A percentile compares a stretch with the other conserved stretches of the same genome.
Conservation (phyloP, 2,888 invertebrate genomes). For the Tiliacea citrago region DNA sequence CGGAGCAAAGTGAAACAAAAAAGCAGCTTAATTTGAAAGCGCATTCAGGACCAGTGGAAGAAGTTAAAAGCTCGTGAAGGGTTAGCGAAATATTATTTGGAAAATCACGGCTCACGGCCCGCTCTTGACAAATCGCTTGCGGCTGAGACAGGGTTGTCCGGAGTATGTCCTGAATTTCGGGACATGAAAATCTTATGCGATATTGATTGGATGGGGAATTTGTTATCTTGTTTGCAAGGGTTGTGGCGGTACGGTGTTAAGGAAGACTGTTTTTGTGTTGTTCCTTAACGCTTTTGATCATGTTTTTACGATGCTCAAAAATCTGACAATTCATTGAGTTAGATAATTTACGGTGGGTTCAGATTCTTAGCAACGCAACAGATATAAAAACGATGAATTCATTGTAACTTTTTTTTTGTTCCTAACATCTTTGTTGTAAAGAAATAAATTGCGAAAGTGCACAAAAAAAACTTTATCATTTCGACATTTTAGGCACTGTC, state of each 20-base stretch:
- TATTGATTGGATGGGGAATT: constrained; percentile 33
- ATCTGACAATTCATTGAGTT: too few relatives aligned
- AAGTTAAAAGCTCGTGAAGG: constrained; percentile 65
- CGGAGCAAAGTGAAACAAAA: constrained; percentile 19
- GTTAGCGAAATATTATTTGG: constrained; percentile 71
- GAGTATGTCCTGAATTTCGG: constrained; percentile 4
- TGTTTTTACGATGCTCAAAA: not conserved
- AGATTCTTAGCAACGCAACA: not conserved
- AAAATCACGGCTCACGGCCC: constrained; percentile 66
- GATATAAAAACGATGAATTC: not conserved
- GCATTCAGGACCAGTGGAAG: constrained; percentile 48
- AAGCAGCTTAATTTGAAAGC: constrained; percentile 52
- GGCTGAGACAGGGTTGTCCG: constrained; percentile 61
- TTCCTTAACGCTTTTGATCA: too few relatives aligned
- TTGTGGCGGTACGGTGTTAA: not conserved
- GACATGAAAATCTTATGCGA: constrained; percentile 35
- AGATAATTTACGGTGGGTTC: too few relatives aligned
- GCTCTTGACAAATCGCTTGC: constrained; percentile 73
- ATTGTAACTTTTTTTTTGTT: not conserved
- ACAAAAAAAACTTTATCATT: not conserved
- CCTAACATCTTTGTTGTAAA: not conserved
- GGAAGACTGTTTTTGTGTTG: not conserved
- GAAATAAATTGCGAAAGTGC: not conserved
- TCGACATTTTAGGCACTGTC: too few relatives aligned
- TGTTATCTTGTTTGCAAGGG: constrained; percentile 10